Percentiles rank a stretch among this genome's conserved stretches.
phyloP scores from a whole-genome alignment of 2,888 invertebrate species.

The Drosophila melanosoma region DNA sequence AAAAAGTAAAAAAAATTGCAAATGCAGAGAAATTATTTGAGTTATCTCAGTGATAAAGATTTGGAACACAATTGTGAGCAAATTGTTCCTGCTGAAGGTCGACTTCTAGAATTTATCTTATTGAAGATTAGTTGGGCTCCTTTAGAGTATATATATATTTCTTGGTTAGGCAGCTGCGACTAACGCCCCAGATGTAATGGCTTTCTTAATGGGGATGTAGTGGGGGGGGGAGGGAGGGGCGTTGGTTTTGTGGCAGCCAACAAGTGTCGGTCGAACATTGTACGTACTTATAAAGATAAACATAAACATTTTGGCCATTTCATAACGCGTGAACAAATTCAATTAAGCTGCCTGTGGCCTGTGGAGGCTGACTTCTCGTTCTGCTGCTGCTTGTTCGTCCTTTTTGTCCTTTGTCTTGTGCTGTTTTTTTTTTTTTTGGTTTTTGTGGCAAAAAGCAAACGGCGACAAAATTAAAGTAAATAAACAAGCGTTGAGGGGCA shows the following conservation, averaged over 20 bases:
- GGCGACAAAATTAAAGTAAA: constrained; percentile 75
- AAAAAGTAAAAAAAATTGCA: too few species aligned
- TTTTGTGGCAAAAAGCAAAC: constrained; percentile 64
- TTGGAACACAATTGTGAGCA: too few species aligned
- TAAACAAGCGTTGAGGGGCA: constrained; percentile 58
- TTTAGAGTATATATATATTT: background rate
- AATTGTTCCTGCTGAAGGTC: background rate
- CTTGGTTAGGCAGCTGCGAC: constrained; percentile 38
- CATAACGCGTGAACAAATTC: constrained; percentile 77
- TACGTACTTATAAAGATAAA: constrained; percentile 41
- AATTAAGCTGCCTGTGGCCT: constrained; percentile 60
- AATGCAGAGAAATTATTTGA: background rate
- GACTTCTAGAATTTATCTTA: constrained; percentile 2
- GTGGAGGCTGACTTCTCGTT: constrained; percentile 1
- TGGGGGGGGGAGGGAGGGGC: too few species aligned
- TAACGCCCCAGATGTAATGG: constrained; percentile 34
- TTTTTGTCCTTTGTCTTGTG: constrained; percentile 20
- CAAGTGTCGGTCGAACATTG: constrained; percentile 42
- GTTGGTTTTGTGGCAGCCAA: constrained; percentile 11
- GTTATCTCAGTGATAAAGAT: background rate
- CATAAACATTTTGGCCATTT: constrained; percentile 62
- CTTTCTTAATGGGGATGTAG: constrained; percentile 32
- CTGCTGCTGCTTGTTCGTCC: constrained; percentile 25
- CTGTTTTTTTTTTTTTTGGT: constrained; percentile 41
- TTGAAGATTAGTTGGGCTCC: background rate